Evolutionary conservation across 2,113 vertebrate genomes (phyloP).

Genomic region (Rhea americana): DNA sequence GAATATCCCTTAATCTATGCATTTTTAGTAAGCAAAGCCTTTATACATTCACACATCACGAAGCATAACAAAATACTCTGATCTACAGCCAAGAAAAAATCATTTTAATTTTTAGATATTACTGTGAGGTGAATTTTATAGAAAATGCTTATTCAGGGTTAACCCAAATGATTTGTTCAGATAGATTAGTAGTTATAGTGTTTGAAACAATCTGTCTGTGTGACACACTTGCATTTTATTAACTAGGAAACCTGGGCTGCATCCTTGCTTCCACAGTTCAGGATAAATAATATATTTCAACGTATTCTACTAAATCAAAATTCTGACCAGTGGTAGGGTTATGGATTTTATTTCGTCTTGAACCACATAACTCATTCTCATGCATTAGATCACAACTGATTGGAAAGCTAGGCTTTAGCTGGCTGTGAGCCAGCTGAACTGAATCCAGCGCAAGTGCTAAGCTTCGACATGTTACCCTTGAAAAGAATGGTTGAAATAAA

Average conservation of each 20-base stretch:
- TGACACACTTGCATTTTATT: neutral
- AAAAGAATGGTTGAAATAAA: constrained; percentile 61
- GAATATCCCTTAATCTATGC: neutral
- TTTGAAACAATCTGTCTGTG: neutral
- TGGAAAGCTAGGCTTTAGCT: constrained; percentile 27
- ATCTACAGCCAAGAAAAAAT: neutral
- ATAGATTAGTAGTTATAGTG: neutral
- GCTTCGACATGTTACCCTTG: constrained; percentile 40
- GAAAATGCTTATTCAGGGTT: neutral
- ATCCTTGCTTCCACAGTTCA: neutral
- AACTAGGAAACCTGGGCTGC: neutral
- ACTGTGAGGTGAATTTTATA: neutral
- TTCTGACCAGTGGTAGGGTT: neutral
- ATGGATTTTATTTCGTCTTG: constrained; percentile 60
- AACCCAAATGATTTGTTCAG: neutral
- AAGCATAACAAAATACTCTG: neutral
- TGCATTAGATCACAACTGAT: constrained; percentile 40
- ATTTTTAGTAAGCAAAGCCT: neutral
- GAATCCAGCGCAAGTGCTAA: constrained; percentile 47
- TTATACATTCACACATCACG: neutral
- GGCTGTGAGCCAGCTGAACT: constrained; percentile 24
- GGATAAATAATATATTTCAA: constrained; percentile 32
- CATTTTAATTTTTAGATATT: neutral
- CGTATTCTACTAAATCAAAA: neutral
- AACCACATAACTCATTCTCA: constrained; percentile 42